Conservation (phyloP, 1,140 invertebrate species). For the Pentalonia nigronervosa region DNA sequence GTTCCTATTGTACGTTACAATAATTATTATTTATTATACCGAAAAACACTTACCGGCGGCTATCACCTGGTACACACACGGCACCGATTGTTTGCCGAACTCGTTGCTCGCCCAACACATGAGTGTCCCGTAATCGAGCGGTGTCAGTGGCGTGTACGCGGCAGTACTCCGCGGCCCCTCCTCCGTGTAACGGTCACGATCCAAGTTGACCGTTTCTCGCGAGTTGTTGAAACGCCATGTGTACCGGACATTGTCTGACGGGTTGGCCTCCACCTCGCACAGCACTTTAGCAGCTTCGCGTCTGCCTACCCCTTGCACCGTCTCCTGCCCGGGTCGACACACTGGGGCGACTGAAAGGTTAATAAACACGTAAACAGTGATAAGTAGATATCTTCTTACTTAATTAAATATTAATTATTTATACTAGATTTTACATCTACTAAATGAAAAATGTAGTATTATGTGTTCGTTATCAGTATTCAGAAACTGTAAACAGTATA, state of each 20-base stretch:
- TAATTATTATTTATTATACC: not conserved
- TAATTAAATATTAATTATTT: too few species aligned
- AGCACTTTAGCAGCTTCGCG: conserved; percentile 79
- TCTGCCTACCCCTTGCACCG: conserved; percentile 79
- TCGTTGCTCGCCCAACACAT: conserved; percentile 76
- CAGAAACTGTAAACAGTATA: not conserved
- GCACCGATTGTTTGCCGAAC: conserved; percentile 72
- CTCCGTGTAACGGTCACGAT: conserved; percentile 58
- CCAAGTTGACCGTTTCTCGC: conserved; percentile 65
- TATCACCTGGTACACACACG: conserved; percentile 76
- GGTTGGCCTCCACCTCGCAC: conserved; percentile 87
- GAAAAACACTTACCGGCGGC: conserved; percentile 72
- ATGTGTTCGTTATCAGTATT: not conserved
- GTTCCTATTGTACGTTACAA: not conserved
- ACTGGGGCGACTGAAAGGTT: conserved; percentile 73
- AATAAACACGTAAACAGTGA: conserved; percentile 59
- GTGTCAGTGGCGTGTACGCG: conserved; percentile 74
- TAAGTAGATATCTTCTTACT: too few species aligned
- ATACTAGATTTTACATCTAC: too few species aligned
- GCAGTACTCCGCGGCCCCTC: conserved; percentile 72
- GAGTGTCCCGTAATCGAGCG: conserved; percentile 76
- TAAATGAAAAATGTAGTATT: too few species aligned
- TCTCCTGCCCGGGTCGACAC: conserved; percentile 73
- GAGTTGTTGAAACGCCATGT: conserved; percentile 81
- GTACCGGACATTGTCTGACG: conserved; percentile 72